Percentiles rank a stretch among this genome's conserved stretches.
Conservation (phyloP, 2,113 vertebrate species). For the Atherinomorus stipes region DNA sequence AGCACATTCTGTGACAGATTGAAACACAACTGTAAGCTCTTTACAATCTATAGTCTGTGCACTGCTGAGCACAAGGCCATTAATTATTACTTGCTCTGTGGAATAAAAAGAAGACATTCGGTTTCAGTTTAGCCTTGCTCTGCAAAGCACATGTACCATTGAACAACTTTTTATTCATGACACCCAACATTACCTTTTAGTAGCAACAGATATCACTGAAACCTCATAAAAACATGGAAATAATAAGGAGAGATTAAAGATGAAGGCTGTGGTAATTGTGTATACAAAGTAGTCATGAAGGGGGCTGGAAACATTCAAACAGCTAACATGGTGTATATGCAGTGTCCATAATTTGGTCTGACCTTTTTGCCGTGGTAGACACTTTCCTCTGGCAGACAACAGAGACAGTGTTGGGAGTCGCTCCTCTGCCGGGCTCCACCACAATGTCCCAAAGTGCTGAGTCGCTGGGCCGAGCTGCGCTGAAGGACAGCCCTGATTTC, state of each 20-base stretch:
- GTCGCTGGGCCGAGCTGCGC: slow-evolving; percentile 86
- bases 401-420: slow-evolving; percentile 77
- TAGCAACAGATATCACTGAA: slow-evolving; percentile 15
- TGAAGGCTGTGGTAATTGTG: neutral
- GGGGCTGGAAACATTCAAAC: neutral
- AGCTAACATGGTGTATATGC: neutral
- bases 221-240: slow-evolving; percentile 9
- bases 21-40: no score
- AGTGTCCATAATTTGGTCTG: slow-evolving; percentile 35
- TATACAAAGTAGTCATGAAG: slow-evolving; percentile 3
- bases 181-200: slow-evolving; percentile 5
- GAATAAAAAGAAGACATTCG: neutral
- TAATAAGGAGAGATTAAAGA: neutral
- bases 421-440: slow-evolving; percentile 76
- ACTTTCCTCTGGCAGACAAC: slow-evolving; percentile 87
- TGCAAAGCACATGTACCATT: neutral
- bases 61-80: no score
- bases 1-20: neutral
- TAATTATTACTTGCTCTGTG: slow-evolving; percentile 14
- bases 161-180: neutral
- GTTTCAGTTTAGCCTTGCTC: slow-evolving; percentile 16
- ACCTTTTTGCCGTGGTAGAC: slow-evolving; percentile 81
- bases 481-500: slow-evolving; percentile 86
- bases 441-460: slow-evolving; percentile 86
- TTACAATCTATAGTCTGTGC: no score